Evolutionary conservation across 2,888 invertebrate genomes (phyloP), one percentile per base, ranked within the genome.

Genomic region (Peribatodes rhomboidaria): DNA sequence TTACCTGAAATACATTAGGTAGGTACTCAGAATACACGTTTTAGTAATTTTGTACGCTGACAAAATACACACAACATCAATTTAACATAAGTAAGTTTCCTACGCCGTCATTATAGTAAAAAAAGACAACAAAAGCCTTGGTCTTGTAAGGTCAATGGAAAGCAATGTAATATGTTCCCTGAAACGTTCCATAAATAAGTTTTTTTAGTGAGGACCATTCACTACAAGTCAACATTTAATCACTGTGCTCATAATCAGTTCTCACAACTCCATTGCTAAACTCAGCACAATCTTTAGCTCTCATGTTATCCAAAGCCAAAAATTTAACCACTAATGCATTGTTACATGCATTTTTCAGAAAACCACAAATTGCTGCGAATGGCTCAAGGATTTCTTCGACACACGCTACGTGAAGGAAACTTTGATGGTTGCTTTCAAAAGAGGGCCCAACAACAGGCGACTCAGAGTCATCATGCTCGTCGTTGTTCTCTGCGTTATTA

Each of bases 401-500:
- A 93, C 95, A 39, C 94, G 94, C 39, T 97, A 97, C 80, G 95
- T 98, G 46, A 94, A 95, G 64, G 97, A 97, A 65, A 97, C 97
- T 0, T 94, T 97, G 74, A 94, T 94, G 71, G 97, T 97, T 14
- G 97, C 97, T 0, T 97, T 98, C 88, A 97, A 96, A 79, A 89
- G 94, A 62, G 97, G 97, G 0, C 95, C 96, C 31, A 95, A 96
- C 80, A 96, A 97, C 76, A 89, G 97, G 10, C 94, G 96, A 67
- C 93, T 95, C 73, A 94, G 97, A 64, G 97, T 97, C 46, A 94
- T 96, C 73, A 94, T 97, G 88, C 93, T 97, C 31, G 97, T 97
- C 93, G 88, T 97, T 62, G 96, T 97, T 20, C 95, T 97, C 16
- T 97, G 97, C 94, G 97, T 97, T 44, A 97, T 97, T 69, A 97